Base-by-base conservation (phyloP, 2,888 invertebrate species). In the Craniophora ligustri region DNA sequence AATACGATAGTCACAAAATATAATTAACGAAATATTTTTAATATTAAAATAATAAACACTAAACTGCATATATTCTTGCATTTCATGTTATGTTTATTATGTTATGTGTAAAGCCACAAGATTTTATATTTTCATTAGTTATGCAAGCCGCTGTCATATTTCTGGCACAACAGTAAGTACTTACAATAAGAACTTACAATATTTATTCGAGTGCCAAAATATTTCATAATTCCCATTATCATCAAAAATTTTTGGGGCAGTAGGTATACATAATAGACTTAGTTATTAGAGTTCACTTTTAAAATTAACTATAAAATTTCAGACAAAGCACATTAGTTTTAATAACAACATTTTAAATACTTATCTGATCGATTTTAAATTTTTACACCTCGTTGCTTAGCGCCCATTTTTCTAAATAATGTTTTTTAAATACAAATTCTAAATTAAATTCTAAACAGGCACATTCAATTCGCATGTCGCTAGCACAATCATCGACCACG, bases 381-480 rank as follows among this genome's bases (percentile, higher is more conserved):
- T 23, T 8, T 10, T 10, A 23, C 3, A 8, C 15, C 32, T 63
- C 18, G 21, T 64, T 69, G 63, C 67, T 70, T 58, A 63, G 58
- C 64, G 67, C 63, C 57, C 45, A 64, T 35, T 41, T 40, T 58
- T 15, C n/a, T 50, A 65, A 51, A 0, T 41, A 38, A 19, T 44
- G 51, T 45, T 36, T 15, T 45, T 44, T 11, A 55, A 66, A 64
- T 51, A 14, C 18, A 34, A 49, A 46, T 38, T 49, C 44, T 58
- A 72, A 66, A 62, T 53, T 61, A 75, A 68, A 56, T 54, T 60
- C 66, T 59, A 75, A 64, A 76, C 44, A 63, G 72, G 86, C 88
- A 89, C 89, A 79, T 81, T 82, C 40, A 79, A 81, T 75, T 78
- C 82, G 92, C 92, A 92, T 92, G 91, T 73, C 81, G 89, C 89